Evolutionary conservation across 2,113 vertebrate genomes (phyloP), one percentile per base, ranked within the genome.

Genomic region (Dryoscopus gambensis): DNA sequence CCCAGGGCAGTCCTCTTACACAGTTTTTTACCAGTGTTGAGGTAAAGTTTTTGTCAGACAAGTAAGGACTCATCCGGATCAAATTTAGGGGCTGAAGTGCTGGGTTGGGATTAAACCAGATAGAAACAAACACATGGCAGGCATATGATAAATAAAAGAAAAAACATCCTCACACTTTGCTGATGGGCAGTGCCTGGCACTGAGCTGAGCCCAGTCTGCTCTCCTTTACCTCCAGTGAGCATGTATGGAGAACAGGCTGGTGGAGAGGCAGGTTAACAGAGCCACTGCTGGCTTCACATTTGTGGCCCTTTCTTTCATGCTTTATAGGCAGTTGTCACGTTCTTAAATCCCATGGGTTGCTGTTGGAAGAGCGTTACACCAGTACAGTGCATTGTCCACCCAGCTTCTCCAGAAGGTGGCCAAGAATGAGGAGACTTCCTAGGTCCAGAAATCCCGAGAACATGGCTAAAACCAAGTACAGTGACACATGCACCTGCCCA

Each of bases 301-400:
- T 84, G 69, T 33, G 60, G 49, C 49, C 28, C 22, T 73, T 74
- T 21, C 44, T 56, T 31, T 49, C 42, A 1, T 6, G 15, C 23
- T 3, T 33, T 60, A 7, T 39, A 65, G 67, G 52, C 47, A 63
- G 30, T 2, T 55, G 33, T 19, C 59, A 3, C 3, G 2, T 20
- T n/a, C 50, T 35, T 37, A 53, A 56, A 42, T 31, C 57, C 55
- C 10, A 3, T 17, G 37, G 50, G 53, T 13, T 35, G 4, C 77
- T 44, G 15, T 0, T 27, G 35, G 35, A 11, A 86, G 7, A 50
- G 13, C 11, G 1, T 63, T 20, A 20, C 47, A 18, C 30, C n/a
- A 40, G 3, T 0, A 5, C 12, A 9, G 39, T 4, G 0, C 22
- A 9, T 76, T 37, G 40, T 27, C 33, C 14, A 68, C 2, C 4